Conservation (phyloP, 1,140 invertebrate species). For the Plutomurus gul region DNA sequence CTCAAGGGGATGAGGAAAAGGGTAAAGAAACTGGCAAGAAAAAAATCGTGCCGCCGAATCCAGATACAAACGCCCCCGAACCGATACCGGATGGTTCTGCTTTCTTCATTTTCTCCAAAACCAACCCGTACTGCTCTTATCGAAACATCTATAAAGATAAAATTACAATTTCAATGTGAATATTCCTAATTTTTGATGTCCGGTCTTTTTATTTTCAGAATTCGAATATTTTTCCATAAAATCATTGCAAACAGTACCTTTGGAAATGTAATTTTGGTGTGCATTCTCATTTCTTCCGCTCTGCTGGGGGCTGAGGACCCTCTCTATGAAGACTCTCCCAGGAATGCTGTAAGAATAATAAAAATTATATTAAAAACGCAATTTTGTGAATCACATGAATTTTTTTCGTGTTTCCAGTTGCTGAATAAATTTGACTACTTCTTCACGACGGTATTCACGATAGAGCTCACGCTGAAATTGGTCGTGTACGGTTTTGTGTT, state of each 20-base stretch:
- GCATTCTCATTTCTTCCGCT: slow-evolving; percentile 96
- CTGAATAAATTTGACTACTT: slow-evolving; percentile 96
- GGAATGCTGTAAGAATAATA: slow-evolving; percentile 66
- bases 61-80: background rate
- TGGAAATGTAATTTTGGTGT: slow-evolving; percentile 89
- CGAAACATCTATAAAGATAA: background rate
- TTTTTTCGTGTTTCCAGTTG: slow-evolving; percentile 69
- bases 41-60: slow-evolving; percentile 58
- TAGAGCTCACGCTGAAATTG: slow-evolving; percentile 96
- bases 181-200: background rate
- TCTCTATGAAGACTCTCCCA: slow-evolving; percentile 72
- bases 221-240: slow-evolving; percentile 95
- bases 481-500: slow-evolving; percentile 95
- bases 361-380: background rate
- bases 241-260: slow-evolving; percentile 95
- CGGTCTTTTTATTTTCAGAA: slow-evolving; percentile 63
- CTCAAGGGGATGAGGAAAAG: slow-evolving; percentile 58
- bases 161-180: background rate
- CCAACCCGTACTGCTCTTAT: slow-evolving; percentile 73
- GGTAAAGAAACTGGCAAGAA: slow-evolving; percentile 60
- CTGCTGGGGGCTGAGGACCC: slow-evolving; percentile 99
- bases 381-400: background rate
- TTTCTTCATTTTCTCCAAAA: slow-evolving; percentile 95
- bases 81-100: slow-evolving; percentile 93
- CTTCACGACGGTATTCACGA: slow-evolving; percentile 97